phyloP scores from a whole-genome alignment of 1,140 invertebrate species.

The Acromyrmex heyeri region DNA sequence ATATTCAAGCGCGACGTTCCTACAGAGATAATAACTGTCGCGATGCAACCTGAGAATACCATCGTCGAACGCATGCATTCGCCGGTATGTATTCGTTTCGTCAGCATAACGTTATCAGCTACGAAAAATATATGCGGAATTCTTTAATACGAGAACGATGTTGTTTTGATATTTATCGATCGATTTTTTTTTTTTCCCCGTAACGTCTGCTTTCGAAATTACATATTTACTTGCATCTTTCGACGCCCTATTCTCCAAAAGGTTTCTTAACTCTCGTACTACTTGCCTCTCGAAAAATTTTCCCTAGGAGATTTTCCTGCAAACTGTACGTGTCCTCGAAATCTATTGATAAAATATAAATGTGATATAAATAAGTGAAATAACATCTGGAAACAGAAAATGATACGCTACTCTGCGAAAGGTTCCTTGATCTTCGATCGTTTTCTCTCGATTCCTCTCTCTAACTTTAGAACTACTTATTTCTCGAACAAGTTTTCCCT shows the following conservation, averaged over 20 bases:
- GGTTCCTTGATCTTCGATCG: background rate
- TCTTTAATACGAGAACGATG: background rate
- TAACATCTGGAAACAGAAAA: background rate
- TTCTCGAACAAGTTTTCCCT: background rate
- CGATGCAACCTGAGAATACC: slow-evolving; percentile 60
- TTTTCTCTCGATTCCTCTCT: no score
- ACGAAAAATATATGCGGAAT: slow-evolving; percentile 37
- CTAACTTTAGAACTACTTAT: background rate
- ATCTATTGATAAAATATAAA: no score
- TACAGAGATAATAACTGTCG: slow-evolving; percentile 42
- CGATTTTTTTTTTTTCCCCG: background rate
- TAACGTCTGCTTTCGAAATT: background rate
- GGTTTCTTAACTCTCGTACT: background rate
- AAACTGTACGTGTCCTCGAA: no score
- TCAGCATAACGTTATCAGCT: background rate
- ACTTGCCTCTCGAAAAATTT: background rate
- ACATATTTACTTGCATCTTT: background rate
- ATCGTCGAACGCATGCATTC: slow-evolving; percentile 5
- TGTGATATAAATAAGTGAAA: no score
- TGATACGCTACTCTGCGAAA: background rate
- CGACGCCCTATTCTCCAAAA: background rate
- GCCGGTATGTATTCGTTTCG: background rate
- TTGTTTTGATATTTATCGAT: slow-evolving; percentile 38
- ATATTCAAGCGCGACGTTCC: slow-evolving; percentile 27
- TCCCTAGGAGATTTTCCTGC: background rate